A percentile compares a stretch with the other conserved stretches of the same genome.
Conservation (phyloP, 30 jellyfish, hydroid and myxozoan genomes). For the Aurelia coerulea region DNA sequence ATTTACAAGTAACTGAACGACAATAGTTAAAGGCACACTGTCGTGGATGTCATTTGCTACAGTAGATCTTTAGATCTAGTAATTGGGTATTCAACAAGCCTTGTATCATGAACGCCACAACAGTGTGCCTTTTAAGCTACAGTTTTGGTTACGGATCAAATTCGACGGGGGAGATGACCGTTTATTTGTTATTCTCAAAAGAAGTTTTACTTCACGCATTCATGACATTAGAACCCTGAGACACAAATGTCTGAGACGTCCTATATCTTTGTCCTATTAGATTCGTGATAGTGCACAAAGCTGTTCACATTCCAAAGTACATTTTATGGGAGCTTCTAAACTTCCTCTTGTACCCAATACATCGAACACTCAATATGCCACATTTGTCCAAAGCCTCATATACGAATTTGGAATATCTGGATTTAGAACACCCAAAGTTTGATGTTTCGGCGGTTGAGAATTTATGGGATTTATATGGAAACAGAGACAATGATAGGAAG, state of each 20-base stretch:
- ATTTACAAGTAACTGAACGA: too few species aligned
- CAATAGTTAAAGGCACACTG: not conserved
- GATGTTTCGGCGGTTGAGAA: slow-evolving; percentile 54
- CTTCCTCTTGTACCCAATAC: slow-evolving; percentile 77
- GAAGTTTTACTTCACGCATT: too few species aligned
- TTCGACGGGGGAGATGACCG: too few species aligned
- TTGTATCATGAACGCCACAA: not conserved
- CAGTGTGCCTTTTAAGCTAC: not conserved
- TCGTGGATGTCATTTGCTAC: too few species aligned
- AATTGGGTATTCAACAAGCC: too few species aligned
- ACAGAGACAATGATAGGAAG: slow-evolving; percentile 18
- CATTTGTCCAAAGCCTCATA: slow-evolving; percentile 41
- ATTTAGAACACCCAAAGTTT: slow-evolving; percentile 74
- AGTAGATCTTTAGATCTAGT: too few species aligned
- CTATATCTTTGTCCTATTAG: slow-evolving; percentile 66
- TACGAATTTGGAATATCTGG: slow-evolving; percentile 66
- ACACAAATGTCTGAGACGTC: slow-evolving; percentile 22
- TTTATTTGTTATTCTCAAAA: too few species aligned
- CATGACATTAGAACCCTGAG: too few species aligned
- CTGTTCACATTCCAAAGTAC: slow-evolving; percentile 83
- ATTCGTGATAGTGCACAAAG: slow-evolving; percentile 81
- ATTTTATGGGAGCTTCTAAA: slow-evolving; percentile 79
- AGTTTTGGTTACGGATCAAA: too few species aligned
- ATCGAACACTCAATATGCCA: slow-evolving; percentile 54
- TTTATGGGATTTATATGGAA: slow-evolving; percentile 59